Base-by-base conservation (phyloP, 23 tunicate species). In the Pegea sp. region DNA sequence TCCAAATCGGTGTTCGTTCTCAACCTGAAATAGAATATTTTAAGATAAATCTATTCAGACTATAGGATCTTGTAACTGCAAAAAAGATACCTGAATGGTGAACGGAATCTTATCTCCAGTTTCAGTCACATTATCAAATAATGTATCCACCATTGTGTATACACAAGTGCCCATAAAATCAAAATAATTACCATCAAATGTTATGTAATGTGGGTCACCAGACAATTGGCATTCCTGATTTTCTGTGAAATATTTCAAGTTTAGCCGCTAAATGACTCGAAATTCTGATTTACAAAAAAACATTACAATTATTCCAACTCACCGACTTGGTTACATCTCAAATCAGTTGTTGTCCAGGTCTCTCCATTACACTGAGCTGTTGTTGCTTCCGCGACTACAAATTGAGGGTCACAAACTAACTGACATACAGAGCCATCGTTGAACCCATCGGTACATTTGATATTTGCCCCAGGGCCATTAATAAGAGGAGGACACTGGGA, bases 141-240 rank as follows among this genome's bases (percentile, higher is more conserved):
- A 11, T 11, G 46, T 38, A 8, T 38, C 13, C 13, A 38, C 46
- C 13, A 38, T 11, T 8, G 46, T 38, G 46, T 38, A 38, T 16
- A 38, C 46, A 16, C 46, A 38, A 38, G 46, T 38, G 46, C 46
- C 46, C 46, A 38, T 38, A 16, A 8, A 38, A 38, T 38, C 46
- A 16, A 8, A 38, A 16, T 38, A 38, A 11, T 16, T 38, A 8
- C 46, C 46, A 16, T 38, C 46, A 16, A 38, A 38, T 16, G 46
- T 38, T 16, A 16, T 38, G 46, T 38, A 38, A 16, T 38, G 46
- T 16, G 46, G 46, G 16, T 38, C 46, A 11, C 46, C 46, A 11
- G 16, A 11, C 16, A 11, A 11, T 16, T 38, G 46, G 46, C 46
- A 38, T 16, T n/a, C n/a, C n/a, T n/a, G n/a, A n/a, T n/a, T n/a